Base-by-base conservation (phyloP, 2,888 invertebrate genomes). In the Xylota segnis region DNA sequence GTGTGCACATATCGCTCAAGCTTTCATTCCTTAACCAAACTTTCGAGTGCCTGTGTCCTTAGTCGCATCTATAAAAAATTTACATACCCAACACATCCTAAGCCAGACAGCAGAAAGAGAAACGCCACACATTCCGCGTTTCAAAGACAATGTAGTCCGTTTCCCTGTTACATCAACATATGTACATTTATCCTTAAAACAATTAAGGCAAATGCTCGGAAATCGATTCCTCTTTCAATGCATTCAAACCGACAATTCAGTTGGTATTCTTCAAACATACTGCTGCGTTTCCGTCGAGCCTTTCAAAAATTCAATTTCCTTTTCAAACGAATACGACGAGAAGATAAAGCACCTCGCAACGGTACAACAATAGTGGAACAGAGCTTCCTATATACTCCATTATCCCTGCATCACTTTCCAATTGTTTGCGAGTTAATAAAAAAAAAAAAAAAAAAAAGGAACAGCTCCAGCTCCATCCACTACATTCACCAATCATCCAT, bases 291-390 rank as follows among this genome's bases (percentile, higher is more conserved):
- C 74, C 79, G 74, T 52, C 16, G 58, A 74, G 74, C 74, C 45
- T 59, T 74, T 68, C 37, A 74, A 81, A 74, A 74, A 74, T 52
- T 61, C 66, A 74, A 74, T 81, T 74, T 74, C 81, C 71, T 52
- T 16, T 59, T 68, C 52, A 81, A 74, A 45, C 66, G 52, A 50
- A 52, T 47, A 58, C 71, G 78, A 56, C 56, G 52, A 14, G 14
- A 7, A 74, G 72, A 81, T 68, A 81, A 81, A 74, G 6, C 40
- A 40, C 65, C 14, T 43, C 16, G 34, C 27, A 52, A 40, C 23
- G 63, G n/a, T 56, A 43, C 43, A 72, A 72, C 72, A 72, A 72
- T 68, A 54, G 45, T 23, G 14, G 45, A 45, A 61, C 61, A 61
- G 18, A 52, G 74, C 74, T 47, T 68, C 59, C 68, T 59, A 37